Evolutionary conservation across 2,797 vertebrate species (phyloP).

Genomic region (Cossypha heuglini): DNA sequence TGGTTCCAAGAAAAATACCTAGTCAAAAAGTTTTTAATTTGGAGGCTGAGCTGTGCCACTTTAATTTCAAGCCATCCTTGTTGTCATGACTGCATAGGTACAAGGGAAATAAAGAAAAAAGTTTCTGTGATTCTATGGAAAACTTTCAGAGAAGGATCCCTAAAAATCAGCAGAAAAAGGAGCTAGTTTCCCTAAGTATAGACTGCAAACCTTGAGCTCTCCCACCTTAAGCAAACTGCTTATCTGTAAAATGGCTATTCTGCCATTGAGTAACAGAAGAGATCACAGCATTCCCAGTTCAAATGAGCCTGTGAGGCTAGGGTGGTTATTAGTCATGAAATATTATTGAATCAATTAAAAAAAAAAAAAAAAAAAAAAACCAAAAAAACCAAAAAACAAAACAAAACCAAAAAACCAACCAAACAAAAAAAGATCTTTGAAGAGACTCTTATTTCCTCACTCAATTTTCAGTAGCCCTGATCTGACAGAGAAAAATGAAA

Average conservation of each 20-base stretch:
- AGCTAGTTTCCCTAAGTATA: neutral
- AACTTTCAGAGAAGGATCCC: neutral
- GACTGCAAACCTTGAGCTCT: neutral
- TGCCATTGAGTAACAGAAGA: neutral
- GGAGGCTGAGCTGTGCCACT: neutral
- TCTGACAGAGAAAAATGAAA: neutral
- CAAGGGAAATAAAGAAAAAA: neutral
- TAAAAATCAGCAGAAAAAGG: neutral
- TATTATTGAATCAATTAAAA: neutral
- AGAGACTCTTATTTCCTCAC: neutral
- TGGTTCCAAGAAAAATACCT: slow-evolving; percentile 3
- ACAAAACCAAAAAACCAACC: no score
- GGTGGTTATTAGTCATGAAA: neutral
- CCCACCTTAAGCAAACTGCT: neutral
- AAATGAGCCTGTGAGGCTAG: neutral
- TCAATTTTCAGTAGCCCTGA: neutral
- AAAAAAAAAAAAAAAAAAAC: neutral
- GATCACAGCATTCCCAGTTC: neutral
- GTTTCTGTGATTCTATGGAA: neutral
- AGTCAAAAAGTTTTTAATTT: neutral
- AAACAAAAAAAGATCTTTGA: neutral
- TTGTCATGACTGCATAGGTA: neutral
- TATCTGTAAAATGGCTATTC: neutral
- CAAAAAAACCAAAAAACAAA: no score
- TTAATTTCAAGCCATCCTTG: neutral